Base-by-base conservation (phyloP, 2,797 vertebrate species). In the Emys orbicularis region DNA sequence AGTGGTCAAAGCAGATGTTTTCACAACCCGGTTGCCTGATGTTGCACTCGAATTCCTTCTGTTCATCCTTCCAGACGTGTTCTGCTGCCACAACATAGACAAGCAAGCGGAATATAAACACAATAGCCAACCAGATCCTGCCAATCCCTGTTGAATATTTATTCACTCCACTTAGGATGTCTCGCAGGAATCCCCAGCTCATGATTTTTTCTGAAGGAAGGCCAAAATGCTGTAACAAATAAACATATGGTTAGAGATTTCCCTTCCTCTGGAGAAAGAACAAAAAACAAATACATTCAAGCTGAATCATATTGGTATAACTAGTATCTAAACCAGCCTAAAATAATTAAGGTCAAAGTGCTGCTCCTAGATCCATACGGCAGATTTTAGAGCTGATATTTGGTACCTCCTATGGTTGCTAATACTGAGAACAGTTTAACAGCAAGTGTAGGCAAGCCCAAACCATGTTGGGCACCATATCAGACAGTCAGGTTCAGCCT, bases 1-100 rank as follows among this genome's bases (percentile, higher is more conserved):
- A 99, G 93, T 98, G 97, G 97, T 99, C 99, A 96, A 99, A 99
- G 97, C 99, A 99, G 59, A 98, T 98, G 31, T 99, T 99, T 97
- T 99, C 98, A 83, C 99, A 99, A 53, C 99, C 99, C 0, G 99
- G 99, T 97, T 99, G 99, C 92, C 94, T 93, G 44, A 98, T 98
- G 96, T 99, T 99, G 93, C 99, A 99, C 54, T 98, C 96, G 83
- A 99, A 99, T 65, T 99, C 99, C 79, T 98, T 98, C 50, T 98
- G 97, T 95, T 99, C 99, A 0, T 99, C 98, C 94, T 99, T 99
- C 99, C 99, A 99, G 93, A 99, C 99, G 3, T 99, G 98, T 97
- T 99, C 98, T 1, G 99, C 99, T 0, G 98, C 99, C 0, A 97
- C 98, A 83, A 99, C 95, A 1, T 99, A 99, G 92, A 99, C 98